Evolutionary conservation across 2,797 vertebrate genomes (phyloP), one percentile per base, ranked within the genome.

Genomic region (Mustela erminea): DNA sequence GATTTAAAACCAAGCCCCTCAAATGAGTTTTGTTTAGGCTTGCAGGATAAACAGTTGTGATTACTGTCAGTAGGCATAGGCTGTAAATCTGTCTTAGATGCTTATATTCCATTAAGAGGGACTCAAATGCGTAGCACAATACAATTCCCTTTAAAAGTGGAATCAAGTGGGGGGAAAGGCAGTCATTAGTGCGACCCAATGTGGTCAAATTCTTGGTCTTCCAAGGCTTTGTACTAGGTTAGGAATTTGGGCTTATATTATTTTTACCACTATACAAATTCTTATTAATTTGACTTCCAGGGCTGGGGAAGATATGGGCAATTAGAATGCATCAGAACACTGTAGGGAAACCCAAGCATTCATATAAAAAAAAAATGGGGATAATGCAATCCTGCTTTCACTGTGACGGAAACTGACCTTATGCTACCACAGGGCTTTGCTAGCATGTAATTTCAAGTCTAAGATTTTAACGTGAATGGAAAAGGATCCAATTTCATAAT

Each of bases 21-120:
- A 98, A 97, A 93, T 96, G 7, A 95, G 95, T 97, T 98, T 96
- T 96, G 95, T 85, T 97, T 98, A 72, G 0, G 1, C 66, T 90
- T 96, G 38, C 95, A 93, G 68, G 87, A 96, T 97, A 98, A 98
- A 98, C 93, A 96, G 95, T 93, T 98, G 60, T 96, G 95, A 98
- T 98, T 97, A 93, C 80, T 96, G 93, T 96, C 95, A 87, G 83
- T 93, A 82, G 15, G 66, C 77, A 90, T 27, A 94, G 43, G 58
- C 93, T 90, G 32, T 97, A 94, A 97, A 98, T 97, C 62, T 98
- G 93, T 94, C 93, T 98, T 81, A 64, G 78, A 70, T 83, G 13
- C 56, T 91, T 87, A 86, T 66, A 90, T 93, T 94, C 66, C 87
- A 62, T 88, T 94, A 91, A 62, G 6, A 52, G 38, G 32, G 32